Conservation (phyloP, 2,797 vertebrate species). For the Thunnus albacares region DNA sequence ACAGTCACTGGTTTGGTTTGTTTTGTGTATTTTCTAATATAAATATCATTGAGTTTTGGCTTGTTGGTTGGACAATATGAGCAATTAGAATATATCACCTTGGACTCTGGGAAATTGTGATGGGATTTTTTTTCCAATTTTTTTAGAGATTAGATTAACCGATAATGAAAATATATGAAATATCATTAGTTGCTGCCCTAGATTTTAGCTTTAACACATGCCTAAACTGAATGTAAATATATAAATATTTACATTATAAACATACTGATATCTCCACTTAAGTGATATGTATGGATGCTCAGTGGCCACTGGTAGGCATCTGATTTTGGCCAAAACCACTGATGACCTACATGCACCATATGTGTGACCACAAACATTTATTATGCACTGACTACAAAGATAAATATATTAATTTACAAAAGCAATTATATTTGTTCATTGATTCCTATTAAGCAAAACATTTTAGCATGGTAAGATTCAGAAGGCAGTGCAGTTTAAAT, state of each 20-base stretch:
- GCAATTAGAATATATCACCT: too few species aligned
- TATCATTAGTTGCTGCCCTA: too few species aligned
- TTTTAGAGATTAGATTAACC: too few species aligned
- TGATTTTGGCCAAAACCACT: slow-evolving; percentile 4
- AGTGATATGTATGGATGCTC: background rate
- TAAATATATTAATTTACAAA: slow-evolving; percentile 4
- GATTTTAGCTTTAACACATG: background rate
- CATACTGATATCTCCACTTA: background rate
- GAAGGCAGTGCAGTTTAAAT: background rate
- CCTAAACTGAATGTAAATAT: background rate
- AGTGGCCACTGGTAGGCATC: slow-evolving; percentile 14
- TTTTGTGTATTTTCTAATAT: too few species aligned
- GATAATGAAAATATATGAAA: too few species aligned
- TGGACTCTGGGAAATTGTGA: too few species aligned
- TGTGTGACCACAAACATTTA: slow-evolving; percentile 20
- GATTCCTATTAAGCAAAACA: slow-evolving; percentile 29
- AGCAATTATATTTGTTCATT: slow-evolving; percentile 34
- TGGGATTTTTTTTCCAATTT: too few species aligned
- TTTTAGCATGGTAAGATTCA: background rate
- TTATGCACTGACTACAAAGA: slow-evolving; percentile 22
- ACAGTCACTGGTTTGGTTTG: too few species aligned
- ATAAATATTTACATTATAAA: background rate
- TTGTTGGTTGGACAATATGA: too few species aligned
- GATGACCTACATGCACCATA: background rate
- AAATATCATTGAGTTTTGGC: too few species aligned